Evolutionary conservation across 2,113 vertebrate species (phyloP).

Genomic region (Stictonetta naevosa): DNA sequence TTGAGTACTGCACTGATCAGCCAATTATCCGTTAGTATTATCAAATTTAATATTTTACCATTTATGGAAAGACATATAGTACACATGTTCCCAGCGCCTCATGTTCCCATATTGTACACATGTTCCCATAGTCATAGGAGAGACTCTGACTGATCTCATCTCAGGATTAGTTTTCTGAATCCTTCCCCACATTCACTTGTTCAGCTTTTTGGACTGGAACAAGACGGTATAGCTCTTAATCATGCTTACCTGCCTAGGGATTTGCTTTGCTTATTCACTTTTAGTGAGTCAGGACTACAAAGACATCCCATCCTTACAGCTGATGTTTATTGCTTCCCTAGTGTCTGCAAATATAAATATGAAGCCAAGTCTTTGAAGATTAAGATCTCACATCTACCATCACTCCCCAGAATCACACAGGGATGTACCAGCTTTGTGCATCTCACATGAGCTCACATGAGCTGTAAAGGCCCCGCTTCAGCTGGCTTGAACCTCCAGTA

Average conservation of each 20-base stretch:
- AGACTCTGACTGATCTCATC: not conserved
- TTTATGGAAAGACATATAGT: not conserved
- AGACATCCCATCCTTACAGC: not conserved
- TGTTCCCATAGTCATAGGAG: not conserved
- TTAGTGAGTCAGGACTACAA: not conserved
- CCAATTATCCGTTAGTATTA: not conserved
- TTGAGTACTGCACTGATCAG: not conserved
- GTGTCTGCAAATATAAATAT: not conserved
- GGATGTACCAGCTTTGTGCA: not conserved
- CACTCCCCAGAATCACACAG: not conserved
- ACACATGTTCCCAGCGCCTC: not conserved
- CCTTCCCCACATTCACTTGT: not conserved
- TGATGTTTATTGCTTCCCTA: not conserved
- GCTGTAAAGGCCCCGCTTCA: not conserved
- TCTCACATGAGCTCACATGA: rapidly evolving
- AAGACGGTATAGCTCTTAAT: not conserved
- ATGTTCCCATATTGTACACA: not conserved
- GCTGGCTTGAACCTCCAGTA: not conserved
- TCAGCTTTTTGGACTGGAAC: not conserved
- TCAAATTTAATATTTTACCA: not conserved
- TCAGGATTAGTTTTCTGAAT: not conserved
- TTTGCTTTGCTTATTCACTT: not conserved
- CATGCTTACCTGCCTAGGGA: not conserved
- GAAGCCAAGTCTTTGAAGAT: not conserved
- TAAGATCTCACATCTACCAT: not conserved